phyloP scores from a whole-genome alignment of 2,888 invertebrate species.

The Nomada hirtipes region DNA sequence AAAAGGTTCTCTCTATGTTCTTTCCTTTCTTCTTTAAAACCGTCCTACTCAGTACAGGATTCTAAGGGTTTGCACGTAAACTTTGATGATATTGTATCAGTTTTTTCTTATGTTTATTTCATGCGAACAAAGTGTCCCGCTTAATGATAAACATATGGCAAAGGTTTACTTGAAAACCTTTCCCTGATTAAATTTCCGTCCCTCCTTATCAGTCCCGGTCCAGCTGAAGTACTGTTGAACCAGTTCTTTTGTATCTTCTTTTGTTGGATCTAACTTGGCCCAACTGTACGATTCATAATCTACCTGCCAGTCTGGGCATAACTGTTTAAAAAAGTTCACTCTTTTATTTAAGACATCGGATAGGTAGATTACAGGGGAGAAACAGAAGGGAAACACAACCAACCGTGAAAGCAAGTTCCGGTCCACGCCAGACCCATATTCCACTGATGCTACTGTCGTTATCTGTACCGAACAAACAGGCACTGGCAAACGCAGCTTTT shows the following conservation, averaged over 20 bases:
- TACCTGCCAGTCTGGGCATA: conserved; percentile 96
- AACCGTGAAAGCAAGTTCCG: conserved; percentile 94
- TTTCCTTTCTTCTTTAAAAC: conserved; percentile 30
- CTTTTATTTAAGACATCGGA: background rate
- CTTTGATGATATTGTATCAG: conserved; percentile 55
- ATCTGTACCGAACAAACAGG: conserved; percentile 96
- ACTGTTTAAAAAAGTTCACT: conserved; percentile 84
- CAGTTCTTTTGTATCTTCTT: conserved; percentile 92
- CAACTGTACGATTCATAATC: conserved; percentile 98
- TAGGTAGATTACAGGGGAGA: background rate
- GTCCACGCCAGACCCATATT: conserved; percentile 99
- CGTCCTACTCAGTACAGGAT: conserved; percentile 59
- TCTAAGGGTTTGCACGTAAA: conserved; percentile 66
- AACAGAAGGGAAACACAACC: conserved; percentile 60
- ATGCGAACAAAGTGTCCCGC: conserved; percentile 77
- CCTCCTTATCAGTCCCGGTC: conserved; percentile 93
- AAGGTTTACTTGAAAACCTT: conserved; percentile 97
- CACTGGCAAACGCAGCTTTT: conserved; percentile 97
- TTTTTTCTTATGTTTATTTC: conserved; percentile 70
- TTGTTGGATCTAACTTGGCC: conserved; percentile 95
- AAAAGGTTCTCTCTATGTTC: conserved; percentile 10
- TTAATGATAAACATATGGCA: conserved; percentile 73
- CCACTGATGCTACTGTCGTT: conserved; percentile 97
- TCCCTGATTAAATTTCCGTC: conserved; percentile 98
- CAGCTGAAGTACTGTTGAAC: conserved; percentile 96